These are phyloP conservation scores for Blera fallax DNA, from an alignment of 2,888 invertebrate species.

Conservation along the genomic window DNA sequence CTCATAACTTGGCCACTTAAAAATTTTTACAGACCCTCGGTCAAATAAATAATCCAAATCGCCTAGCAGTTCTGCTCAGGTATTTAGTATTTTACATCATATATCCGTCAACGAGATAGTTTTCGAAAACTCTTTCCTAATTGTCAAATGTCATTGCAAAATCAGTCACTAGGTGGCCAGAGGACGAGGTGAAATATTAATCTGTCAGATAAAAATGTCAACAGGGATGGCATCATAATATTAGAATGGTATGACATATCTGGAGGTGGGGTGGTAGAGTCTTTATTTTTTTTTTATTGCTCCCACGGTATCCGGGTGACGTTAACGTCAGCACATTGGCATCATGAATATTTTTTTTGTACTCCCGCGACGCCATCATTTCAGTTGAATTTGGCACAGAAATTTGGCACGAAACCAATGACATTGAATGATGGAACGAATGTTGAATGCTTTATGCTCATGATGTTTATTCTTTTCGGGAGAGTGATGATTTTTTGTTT, in stretches of 20 bases:
- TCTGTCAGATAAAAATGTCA: conserved; percentile 19
- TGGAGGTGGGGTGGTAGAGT: background rate
- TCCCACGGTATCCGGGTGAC: conserved; percentile 39
- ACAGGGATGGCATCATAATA: background rate
- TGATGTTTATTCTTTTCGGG: background rate
- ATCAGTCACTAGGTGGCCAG: conserved; percentile 15
- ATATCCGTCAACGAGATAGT: background rate
- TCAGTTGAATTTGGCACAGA: conserved; percentile 43
- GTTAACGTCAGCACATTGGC: background rate
- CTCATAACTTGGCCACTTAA: conserved; percentile 15
- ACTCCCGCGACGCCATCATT: conserved; percentile 37
- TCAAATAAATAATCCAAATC: conserved; percentile 9
- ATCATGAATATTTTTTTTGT: background rate
- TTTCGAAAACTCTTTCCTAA: conserved; percentile 37
- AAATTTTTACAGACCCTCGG: conserved; percentile 16
- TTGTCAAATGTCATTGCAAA: conserved; percentile 46
- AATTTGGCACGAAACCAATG: conserved; percentile 65
- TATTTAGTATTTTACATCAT: background rate
- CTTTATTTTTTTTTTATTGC: background rate
- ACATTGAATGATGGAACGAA: conserved; percentile 66
- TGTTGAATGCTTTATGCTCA: conserved; percentile 1
- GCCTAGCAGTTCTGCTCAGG: background rate
- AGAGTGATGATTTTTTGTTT: background rate
- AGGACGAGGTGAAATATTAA: conserved; percentile 7
- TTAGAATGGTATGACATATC: background rate